Evolutionary conservation across 2,113 vertebrate species (phyloP).

Genomic region (Clarias magur): DNA sequence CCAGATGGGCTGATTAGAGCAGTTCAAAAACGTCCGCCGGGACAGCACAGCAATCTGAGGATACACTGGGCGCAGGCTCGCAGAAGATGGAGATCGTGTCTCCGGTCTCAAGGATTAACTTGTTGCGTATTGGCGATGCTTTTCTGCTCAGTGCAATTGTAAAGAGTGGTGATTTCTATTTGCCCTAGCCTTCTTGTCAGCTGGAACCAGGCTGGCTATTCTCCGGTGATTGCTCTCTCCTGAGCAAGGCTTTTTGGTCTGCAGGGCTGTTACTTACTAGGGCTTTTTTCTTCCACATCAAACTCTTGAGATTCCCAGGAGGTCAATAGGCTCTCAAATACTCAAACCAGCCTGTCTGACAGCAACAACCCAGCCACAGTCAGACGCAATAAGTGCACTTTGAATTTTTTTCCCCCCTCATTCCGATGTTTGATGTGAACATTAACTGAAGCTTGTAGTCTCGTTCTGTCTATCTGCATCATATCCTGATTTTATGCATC

Average conservation of each 20-base stretch:
- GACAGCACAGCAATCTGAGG: background rate
- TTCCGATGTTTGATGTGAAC: background rate
- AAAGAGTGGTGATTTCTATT: too few relatives aligned
- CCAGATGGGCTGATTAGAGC: conserved; percentile 6
- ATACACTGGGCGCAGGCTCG: too few relatives aligned
- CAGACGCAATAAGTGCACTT: background rate
- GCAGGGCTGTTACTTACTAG: background rate
- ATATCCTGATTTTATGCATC: background rate
- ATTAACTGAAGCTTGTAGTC: background rate
- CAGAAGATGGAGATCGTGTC: too few relatives aligned
- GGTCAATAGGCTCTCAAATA: background rate
- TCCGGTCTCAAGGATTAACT: background rate
- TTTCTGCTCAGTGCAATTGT: background rate
- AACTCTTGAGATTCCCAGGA: background rate
- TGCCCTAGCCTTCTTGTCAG: background rate
- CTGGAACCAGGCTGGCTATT: background rate
- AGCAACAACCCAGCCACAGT: background rate
- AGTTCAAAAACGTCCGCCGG: background rate
- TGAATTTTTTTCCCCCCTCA: background rate
- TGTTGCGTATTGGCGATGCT: background rate
- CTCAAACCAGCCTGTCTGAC: background rate
- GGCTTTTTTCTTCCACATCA: background rate
- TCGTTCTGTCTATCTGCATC: background rate
- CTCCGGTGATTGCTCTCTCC: background rate
- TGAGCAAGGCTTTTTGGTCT: background rate